These are phyloP conservation scores for Laticauda colubrina DNA, from an alignment of 2,113 vertebrate species.

Conservation along the genomic window DNA sequence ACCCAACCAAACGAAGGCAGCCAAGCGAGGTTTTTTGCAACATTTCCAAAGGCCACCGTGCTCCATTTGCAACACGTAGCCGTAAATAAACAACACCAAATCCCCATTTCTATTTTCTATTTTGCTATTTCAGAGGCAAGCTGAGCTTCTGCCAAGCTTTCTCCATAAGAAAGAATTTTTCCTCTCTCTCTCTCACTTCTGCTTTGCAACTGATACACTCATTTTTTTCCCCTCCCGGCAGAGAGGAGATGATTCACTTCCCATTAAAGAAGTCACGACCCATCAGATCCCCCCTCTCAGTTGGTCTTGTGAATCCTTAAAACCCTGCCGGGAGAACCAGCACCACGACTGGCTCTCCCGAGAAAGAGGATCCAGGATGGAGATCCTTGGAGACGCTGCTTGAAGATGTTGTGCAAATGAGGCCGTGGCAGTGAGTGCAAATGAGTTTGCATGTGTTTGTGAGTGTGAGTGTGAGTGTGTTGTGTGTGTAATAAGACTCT, in stretches of 20 bases:
- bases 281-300: neutral
- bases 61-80: neutral
- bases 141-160: neutral
- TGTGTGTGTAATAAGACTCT: neutral
- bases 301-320: neutral
- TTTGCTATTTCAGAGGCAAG: neutral
- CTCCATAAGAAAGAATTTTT: neutral
- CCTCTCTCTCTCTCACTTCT: no score
- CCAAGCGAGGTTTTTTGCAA: neutral
- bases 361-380: neutral
- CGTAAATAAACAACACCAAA: neutral
- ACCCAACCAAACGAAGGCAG: neutral
- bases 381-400: neutral
- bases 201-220: neutral
- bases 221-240: neutral
- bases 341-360: neutral
- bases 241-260: neutral
- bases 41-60: neutral
- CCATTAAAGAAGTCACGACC: neutral
- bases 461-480: no score
- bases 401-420: neutral
- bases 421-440: neutral
- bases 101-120: neutral
- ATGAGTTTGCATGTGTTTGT: no score
- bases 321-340: neutral